Base-by-base conservation (phyloP, 2,797 vertebrate genomes). In the Leptoclinus maculatus region DNA sequence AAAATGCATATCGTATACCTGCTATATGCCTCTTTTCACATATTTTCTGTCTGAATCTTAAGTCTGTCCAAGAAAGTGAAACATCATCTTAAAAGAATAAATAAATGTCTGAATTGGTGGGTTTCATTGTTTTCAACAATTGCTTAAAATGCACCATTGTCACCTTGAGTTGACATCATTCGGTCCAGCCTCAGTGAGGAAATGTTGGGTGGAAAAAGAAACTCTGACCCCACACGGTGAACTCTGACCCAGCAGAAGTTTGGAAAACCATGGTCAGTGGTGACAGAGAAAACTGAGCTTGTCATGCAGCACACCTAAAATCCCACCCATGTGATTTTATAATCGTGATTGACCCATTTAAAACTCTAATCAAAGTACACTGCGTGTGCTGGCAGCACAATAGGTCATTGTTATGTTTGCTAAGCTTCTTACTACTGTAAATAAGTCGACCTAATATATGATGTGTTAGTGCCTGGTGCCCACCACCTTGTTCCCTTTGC, bases 281-380 rank as follows among this genome's bases (percentile, higher is more conserved):
- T 67, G 39, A 69, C 54, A 63, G 72, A 82, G 64, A 88, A 88
- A 69, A 85, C 74, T 8, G 29, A 83, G 69, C 69, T 77, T 86
- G 76, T 85, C 76, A 74, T 76, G 78, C 85, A 53, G 45, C 60
- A 64, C 83, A 75, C 77, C 57, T 74, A 77, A 83, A 93, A 92
- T 92, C 91, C 91, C 47, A 54, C 68, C 83, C 93, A 93, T 91
- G 93, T 94, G 93, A 93, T 90, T 82, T 83, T 83, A 76, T 90
- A 93, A 92, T 90, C 84, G 21, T 51, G 74, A 91, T 73, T 92
- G 89, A 91, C 91, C 90, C 73, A 83, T 87, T 92, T 90, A 86
- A 84, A 83, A 45, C 77, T 75, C 65, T 49, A 87, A 89, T 92
- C 79, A 90, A 89, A 91, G 77, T 74, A 84, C 88, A 88, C 57